Base-by-base conservation (phyloP, 2,113 vertebrate species). In the Phrynocephalus versicolor region DNA sequence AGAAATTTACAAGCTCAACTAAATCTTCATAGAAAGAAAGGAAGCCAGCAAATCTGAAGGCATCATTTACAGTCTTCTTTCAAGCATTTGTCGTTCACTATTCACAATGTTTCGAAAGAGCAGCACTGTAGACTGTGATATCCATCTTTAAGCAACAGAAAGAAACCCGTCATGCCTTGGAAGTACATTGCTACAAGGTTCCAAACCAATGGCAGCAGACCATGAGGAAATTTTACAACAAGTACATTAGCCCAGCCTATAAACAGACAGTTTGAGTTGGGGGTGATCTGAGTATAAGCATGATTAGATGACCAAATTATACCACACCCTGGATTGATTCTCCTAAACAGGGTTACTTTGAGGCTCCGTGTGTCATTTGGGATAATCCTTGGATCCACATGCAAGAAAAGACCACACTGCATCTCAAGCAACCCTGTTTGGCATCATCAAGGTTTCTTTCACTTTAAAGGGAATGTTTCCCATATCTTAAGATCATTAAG, bases 1-100 rank as follows among this genome's bases (percentile, higher is more conserved):
- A 35, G n/a, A 64, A 67, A 19, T 13, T 1, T 70, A 15, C 39
- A 76, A 37, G 39, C 35, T 84, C 8, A 33, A 45, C 27, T 55
- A 84, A 55, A 18, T 67, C 41, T 41, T 30, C 82, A 57, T 41
- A 13, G 57, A 80, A 57, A 85, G 15, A 73, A 93, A 84, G 76
- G 84, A 87, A 35, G 39, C n/a, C 1, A 80, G 69, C 78, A 33
- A 1, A 1, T 18, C 21, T 90, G 37, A 14, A 67, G 81, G 75
- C 14, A 74, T 37, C 72, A 45, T n/a, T 69, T 21, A 1, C 25
- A 6, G 35, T 72, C 78, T 39, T 70, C 77, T 87, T 89, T 35
- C 85, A 60, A 90, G 70, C 85, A 57, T 41, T 58, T 87, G 89
- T 79, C 76, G 85, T 91, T 91, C 88, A 90, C 89, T 92, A 88